Percentiles rank a stretch among this genome's conserved stretches.
These are phyloP conservation scores for Lutjanus erythropterus DNA, from an alignment of 2,113 vertebrate genomes.

Conservation along the genomic window DNA sequence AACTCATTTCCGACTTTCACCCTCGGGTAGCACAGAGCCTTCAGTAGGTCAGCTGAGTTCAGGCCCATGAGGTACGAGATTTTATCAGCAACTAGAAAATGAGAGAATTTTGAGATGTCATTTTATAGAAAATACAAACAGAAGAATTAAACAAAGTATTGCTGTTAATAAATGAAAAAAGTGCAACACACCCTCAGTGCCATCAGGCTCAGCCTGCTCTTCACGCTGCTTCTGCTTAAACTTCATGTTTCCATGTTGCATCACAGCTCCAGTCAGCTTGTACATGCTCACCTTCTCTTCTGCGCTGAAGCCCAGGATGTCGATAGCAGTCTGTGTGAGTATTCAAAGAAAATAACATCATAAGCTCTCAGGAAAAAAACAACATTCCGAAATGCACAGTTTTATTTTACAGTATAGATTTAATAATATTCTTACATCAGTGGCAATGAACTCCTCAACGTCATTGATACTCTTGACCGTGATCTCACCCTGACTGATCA, in stretches of 20 bases:
- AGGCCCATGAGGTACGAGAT: constrained; percentile 85
- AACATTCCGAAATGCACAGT: background rate
- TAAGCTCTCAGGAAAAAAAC: background rate
- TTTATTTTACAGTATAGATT: background rate
- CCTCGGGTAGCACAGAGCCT: constrained; percentile 84
- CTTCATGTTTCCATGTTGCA: constrained; percentile 93
- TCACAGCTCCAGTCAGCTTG: constrained; percentile 90
- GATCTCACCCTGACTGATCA: constrained; percentile 81
- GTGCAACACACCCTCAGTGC: constrained; percentile 87
- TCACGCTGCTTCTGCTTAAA: constrained; percentile 93
- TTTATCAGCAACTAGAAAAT: constrained; percentile 83
- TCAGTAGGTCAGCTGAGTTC: constrained; percentile 85
- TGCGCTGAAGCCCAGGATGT: constrained; percentile 86
- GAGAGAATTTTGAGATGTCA: constrained; percentile 6
- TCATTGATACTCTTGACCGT: constrained; percentile 80
- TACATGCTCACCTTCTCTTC: constrained; percentile 89
- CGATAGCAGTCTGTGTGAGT: constrained; percentile 80
- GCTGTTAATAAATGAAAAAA: background rate
- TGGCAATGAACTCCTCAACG: constrained; percentile 76
- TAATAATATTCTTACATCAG: constrained; percentile 63
- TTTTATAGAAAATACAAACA: background rate
- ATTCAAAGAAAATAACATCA: background rate
- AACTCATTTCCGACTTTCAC: constrained; percentile 87
- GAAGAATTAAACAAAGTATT: background rate
- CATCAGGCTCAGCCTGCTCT: constrained; percentile 91